Evolutionary conservation across 2,797 vertebrate genomes (phyloP).

Genomic region (Pseudomugil tenellus): DNA sequence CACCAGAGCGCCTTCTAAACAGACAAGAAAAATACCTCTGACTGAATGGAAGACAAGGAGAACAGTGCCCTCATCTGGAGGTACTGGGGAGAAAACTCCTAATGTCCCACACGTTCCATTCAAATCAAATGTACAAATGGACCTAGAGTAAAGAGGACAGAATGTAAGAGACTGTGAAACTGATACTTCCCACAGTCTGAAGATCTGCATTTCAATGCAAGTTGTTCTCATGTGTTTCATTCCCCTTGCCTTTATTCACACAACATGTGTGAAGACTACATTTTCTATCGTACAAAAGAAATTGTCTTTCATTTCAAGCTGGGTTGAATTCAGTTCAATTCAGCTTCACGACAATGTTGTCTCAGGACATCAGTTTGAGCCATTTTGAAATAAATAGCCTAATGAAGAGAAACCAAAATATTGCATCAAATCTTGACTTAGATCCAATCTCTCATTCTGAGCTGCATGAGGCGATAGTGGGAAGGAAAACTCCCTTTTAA

Average conservation of each 20-base stretch:
- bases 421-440: too few species aligned
- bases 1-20: conserved; percentile 37
- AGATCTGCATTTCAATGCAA: not conserved
- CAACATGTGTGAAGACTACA: not conserved
- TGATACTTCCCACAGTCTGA: not conserved
- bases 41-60: conserved; percentile 20
- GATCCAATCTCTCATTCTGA: too few species aligned
- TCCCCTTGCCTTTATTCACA: not conserved
- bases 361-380: too few species aligned
- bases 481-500: too few species aligned
- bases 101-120: conserved; percentile 38
- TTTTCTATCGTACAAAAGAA: not conserved
- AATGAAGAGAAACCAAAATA: too few species aligned
- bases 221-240: not conserved
- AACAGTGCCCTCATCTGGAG: conserved; percentile 66
- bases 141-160: not conserved
- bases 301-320: conserved; percentile 15
- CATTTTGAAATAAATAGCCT: too few species aligned
- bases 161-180: conserved; percentile 22
- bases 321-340: too few species aligned
- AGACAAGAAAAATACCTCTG: conserved; percentile 21
- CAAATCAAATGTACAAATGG: conserved; percentile 14
- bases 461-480: too few species aligned
- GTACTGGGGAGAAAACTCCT: conserved; percentile 4
- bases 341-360: too few species aligned